phyloP scores from a whole-genome alignment of 2,888 invertebrate species.

The Poecilobothrus nobilitatus region DNA sequence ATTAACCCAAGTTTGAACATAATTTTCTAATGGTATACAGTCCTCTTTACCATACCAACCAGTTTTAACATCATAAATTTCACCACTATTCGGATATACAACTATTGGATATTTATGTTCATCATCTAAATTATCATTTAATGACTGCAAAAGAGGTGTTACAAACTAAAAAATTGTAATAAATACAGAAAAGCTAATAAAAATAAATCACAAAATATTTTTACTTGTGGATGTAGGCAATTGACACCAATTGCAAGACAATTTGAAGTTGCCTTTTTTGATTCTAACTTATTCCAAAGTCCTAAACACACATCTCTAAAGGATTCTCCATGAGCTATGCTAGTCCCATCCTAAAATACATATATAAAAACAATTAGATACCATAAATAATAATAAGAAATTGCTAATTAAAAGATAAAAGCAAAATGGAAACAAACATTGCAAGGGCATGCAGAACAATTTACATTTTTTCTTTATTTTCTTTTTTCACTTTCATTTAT shows the following conservation, averaged over 20 bases:
- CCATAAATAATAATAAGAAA: neutral
- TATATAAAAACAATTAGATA: neutral
- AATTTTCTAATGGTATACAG: conserved; percentile 60
- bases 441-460: too few species aligned
- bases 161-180: conserved; percentile 44
- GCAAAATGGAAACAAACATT: too few species aligned
- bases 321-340: conserved; percentile 69
- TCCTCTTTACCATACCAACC: conserved; percentile 63
- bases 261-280: conserved; percentile 53
- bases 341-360: conserved; percentile 47
- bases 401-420: neutral
- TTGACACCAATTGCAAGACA: conserved; percentile 84
- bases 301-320: conserved; percentile 63
- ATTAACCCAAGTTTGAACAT: conserved; percentile 71
- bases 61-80: conserved; percentile 34
- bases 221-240: conserved; percentile 60
- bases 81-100: conserved; percentile 87
- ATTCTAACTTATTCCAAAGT: conserved; percentile 54
- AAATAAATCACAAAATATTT: conserved; percentile 1
- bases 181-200: neutral
- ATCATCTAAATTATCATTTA: conserved; percentile 45
- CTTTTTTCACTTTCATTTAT: too few species aligned
- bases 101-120: conserved; percentile 59
- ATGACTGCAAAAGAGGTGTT: conserved; percentile 50
- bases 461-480: too few species aligned